Evolutionary conservation across 2,797 vertebrate species (phyloP).

Genomic region (Spondyliosoma cantharus): DNA sequence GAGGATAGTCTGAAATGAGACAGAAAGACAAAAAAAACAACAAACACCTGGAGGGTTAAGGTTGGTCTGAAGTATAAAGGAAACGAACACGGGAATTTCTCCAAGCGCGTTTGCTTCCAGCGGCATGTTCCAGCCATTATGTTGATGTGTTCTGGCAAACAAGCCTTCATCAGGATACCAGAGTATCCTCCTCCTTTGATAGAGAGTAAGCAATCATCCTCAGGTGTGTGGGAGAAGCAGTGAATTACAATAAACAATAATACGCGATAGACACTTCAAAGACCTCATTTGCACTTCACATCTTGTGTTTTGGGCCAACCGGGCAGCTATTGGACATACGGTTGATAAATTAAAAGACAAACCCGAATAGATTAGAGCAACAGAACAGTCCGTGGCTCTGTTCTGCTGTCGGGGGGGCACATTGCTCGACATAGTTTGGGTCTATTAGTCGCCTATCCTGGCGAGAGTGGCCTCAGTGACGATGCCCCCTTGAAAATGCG

Average conservation of each 20-base stretch:
- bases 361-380: no score
- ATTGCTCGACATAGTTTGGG: no score
- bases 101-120: background rate
- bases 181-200: background rate
- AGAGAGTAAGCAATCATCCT: conserved; percentile 21
- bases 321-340: background rate
- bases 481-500: no score
- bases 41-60: background rate
- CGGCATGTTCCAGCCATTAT: background rate
- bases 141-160: background rate
- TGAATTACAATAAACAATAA: conserved; percentile 7
- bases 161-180: conserved; percentile 1
- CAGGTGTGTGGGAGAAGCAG: conserved; percentile 4
- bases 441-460: no score
- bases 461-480: no score
- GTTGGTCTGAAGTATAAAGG: background rate
- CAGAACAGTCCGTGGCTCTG: no score
- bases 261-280: background rate
- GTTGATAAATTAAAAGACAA: no score
- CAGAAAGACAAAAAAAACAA: background rate
- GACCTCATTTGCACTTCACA: conserved; percentile 2
- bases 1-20: background rate
- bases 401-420: no score
- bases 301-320: background rate
- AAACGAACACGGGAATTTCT: background rate